Percentiles rank a stretch among this genome's conserved stretches.
Conservation (phyloP, 2,888 invertebrate species). For the Leptinotarsa tumamoca region DNA sequence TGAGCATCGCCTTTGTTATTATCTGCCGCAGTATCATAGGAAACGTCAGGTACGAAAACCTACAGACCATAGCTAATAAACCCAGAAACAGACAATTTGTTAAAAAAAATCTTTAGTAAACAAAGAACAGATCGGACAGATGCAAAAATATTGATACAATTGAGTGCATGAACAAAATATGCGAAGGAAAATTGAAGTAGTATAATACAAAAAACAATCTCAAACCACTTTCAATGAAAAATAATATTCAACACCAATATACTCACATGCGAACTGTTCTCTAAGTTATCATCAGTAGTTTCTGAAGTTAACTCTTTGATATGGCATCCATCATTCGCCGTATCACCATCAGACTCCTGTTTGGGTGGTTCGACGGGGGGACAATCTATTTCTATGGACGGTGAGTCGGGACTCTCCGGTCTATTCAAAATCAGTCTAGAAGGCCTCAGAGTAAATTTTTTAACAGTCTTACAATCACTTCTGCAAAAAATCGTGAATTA, state of each 20-base stretch:
- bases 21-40: too few relatives aligned
- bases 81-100: too few relatives aligned
- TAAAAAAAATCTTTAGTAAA: too few relatives aligned
- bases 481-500: conserved; percentile 24
- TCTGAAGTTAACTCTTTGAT: conserved; percentile 5
- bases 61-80: too few relatives aligned
- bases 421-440: conserved; percentile 34
- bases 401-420: conserved; percentile 46
- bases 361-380: conserved; percentile 3
- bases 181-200: too few relatives aligned
- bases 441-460: conserved; percentile 45
- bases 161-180: too few relatives aligned
- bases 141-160: too few relatives aligned
- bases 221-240: background rate
- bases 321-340: conserved; percentile 22
- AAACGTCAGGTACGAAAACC: too few relatives aligned
- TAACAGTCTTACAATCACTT: conserved; percentile 43
- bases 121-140: too few relatives aligned
- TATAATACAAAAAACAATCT: too few relatives aligned
- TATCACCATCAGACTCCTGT: conserved; percentile 3
- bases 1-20: too few relatives aligned
- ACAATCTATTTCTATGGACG: conserved; percentile 33
- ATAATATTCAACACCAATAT: background rate
- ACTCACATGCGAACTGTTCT: conserved; percentile 20
- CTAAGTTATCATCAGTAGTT: background rate